A percentile compares a stretch with the other conserved stretches of the same genome.
Conservation (phyloP, 1,140 invertebrate genomes). For the Drosophila biarmipes region DNA sequence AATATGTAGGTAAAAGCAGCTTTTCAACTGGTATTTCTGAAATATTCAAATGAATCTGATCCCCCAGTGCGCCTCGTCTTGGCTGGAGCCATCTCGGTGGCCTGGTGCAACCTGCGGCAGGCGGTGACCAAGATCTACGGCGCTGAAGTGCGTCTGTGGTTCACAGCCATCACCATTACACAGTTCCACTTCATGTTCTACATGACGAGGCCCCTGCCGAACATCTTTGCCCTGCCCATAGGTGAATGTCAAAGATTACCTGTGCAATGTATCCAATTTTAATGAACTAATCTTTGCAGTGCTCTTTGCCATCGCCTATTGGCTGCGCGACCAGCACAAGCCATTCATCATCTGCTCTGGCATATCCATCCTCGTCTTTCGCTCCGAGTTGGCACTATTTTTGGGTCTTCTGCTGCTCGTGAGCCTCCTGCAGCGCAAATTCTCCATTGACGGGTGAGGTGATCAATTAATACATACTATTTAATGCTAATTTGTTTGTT, state of each 20-base stretch:
- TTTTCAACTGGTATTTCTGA: neutral
- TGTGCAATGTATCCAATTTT: neutral
- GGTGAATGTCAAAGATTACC: conserved; percentile 86
- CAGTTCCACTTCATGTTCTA: conserved; percentile 99
- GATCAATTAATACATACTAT: conserved; percentile 1
- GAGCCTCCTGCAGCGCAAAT: conserved; percentile 88
- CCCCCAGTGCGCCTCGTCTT: conserved; percentile 93
- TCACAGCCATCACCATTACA: conserved; percentile 92
- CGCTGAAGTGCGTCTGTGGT: conserved; percentile 91
- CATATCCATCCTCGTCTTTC: conserved; percentile 95
- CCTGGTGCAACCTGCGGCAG: conserved; percentile 90
- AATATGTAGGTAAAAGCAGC: conserved; percentile 93
- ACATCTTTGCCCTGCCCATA: conserved; percentile 96
- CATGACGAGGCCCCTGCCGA: conserved; percentile 96
- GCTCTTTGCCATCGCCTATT: conserved; percentile 92
- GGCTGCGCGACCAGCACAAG: conserved; percentile 91
- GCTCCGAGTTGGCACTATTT: conserved; percentile 94
- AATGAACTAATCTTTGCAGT: conserved; percentile 88
- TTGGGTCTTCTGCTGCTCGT: conserved; percentile 94
- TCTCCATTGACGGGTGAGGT: conserved; percentile 86
- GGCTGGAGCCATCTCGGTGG: conserved; percentile 89
- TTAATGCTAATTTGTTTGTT: conserved; percentile 59
- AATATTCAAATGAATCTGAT: neutral
- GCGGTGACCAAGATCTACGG: conserved; percentile 92
- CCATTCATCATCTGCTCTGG: conserved; percentile 94